Conservation (phyloP, 2,797 vertebrate species). For the Brachyrhaphis roseni region DNA sequence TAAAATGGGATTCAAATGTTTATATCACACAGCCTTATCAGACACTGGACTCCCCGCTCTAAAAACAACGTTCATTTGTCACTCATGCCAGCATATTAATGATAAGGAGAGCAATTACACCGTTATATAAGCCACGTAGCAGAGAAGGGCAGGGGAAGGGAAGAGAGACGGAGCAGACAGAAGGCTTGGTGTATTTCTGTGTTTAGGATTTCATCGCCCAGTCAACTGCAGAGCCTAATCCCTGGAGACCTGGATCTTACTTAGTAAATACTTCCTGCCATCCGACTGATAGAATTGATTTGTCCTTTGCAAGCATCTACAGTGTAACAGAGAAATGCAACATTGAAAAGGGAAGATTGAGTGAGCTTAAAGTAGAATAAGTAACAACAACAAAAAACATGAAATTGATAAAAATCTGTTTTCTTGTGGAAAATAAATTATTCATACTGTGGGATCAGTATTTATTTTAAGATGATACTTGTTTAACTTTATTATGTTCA, state of each 20-base stretch:
- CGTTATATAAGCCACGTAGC: slow-evolving; percentile 59
- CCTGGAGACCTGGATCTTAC: slow-evolving; percentile 62
- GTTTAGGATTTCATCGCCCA: slow-evolving; percentile 65
- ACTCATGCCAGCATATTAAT: slow-evolving; percentile 54
- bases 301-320: slow-evolving; percentile 30
- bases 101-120: slow-evolving; percentile 69
- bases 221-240: slow-evolving; percentile 57
- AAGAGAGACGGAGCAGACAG: slow-evolving; percentile 46
- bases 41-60: slow-evolving; percentile 32
- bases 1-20: slow-evolving; percentile 14
- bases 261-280: slow-evolving; percentile 68
- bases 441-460: not conserved
- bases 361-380: not conserved
- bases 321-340: slow-evolving; percentile 39
- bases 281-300: slow-evolving; percentile 56
- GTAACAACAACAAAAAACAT: not conserved
- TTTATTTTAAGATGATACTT: not conserved
- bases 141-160: slow-evolving; percentile 44
- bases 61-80: slow-evolving; percentile 63
- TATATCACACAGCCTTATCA: slow-evolving; percentile 28
- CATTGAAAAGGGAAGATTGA: slow-evolving; percentile 2
- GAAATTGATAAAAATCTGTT: not conserved
- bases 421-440: not conserved
- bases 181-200: slow-evolving; percentile 58
- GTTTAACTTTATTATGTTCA: not conserved